These are phyloP conservation scores for Eupithecia centaureata DNA, from an alignment of 2,888 invertebrate genomes.

Conservation along the genomic window DNA sequence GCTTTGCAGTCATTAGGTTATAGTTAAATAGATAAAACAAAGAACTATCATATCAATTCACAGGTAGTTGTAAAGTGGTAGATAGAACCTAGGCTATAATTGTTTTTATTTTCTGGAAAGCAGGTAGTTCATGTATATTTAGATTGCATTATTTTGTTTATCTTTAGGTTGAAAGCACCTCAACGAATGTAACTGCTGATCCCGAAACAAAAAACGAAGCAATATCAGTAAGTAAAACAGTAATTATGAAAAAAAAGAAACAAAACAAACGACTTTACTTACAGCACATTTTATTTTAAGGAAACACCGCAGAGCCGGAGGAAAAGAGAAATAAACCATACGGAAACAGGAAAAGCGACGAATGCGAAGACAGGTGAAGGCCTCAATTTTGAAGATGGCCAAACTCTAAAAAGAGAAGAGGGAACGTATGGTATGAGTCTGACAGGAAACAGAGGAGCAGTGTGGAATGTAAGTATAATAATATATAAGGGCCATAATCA, in stretches of 20 bases:
- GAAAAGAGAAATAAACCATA: constrained; percentile 14
- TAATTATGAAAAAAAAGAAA: neutral
- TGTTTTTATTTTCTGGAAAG: neutral
- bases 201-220: neutral
- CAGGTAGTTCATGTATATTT: too few species aligned
- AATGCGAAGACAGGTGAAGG: neutral
- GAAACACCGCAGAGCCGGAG: constrained; percentile 10
- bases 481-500: neutral
- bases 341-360: neutral
- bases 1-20: neutral
- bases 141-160: neutral
- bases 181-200: neutral
- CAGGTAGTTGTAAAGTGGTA: neutral
- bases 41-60: neutral
- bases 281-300: constrained; percentile 13
- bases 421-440: constrained; percentile 33
- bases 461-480: constrained; percentile 33
- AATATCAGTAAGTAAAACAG: neutral
- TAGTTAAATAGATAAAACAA: neutral
- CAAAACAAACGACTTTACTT: neutral
- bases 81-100: neutral
- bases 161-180: neutral
- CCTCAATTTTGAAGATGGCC: neutral
- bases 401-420: constrained; percentile 5
- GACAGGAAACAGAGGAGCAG: constrained; percentile 23